Base-by-base conservation (phyloP, 1,140 invertebrate genomes). In the Lepidostoma basale region DNA sequence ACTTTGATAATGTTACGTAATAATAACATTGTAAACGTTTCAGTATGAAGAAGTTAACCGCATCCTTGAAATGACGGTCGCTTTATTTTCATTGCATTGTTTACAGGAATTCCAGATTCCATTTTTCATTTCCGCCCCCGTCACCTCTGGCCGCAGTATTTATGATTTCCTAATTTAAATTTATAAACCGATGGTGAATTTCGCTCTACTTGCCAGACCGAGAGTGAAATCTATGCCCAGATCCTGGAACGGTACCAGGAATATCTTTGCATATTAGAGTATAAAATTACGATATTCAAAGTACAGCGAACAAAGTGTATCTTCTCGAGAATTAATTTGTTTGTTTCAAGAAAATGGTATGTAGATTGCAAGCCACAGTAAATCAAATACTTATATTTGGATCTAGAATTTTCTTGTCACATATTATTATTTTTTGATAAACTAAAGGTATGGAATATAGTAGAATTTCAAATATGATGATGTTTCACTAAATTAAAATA, bases 211-310 rank as follows among this genome's bases (percentile, higher is more conserved):
- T 44, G 58, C 36, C 66, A 39, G 42, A 69, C 52, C 25, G 45
- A 70, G 25, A 70, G 56, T 25, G 63, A 70, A 70, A 62, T 66
- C 62, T 67, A 70, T 66, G 30, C 58, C n/a, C n/a, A n/a, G n/a
- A 28, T 12, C 8, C 64, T 70, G 69, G 69, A 70, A 70, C 58
- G 44, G 45, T 39, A 67, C 69, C 69, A 70, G 30, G 33, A 60
- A 62, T 9, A 62, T 52, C 18, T 62, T 45, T 20, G 39, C 22
- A 26, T 52, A n/a, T 52, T 14, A 52, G 47, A 4, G 14, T 52
- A 52, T 52, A 12, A 33, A 33, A 33, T 6, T 33, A 33, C 12
- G 30, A 12, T n/a, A n/a, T n/a, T n/a, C n/a, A n/a, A n/a, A n/a
- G n/a, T n/a, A n/a, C n/a, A n/a, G n/a, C n/a, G n/a, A n/a, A n/a